Conservation (phyloP, 2,113 vertebrate species). For the Alligator sinensis region DNA sequence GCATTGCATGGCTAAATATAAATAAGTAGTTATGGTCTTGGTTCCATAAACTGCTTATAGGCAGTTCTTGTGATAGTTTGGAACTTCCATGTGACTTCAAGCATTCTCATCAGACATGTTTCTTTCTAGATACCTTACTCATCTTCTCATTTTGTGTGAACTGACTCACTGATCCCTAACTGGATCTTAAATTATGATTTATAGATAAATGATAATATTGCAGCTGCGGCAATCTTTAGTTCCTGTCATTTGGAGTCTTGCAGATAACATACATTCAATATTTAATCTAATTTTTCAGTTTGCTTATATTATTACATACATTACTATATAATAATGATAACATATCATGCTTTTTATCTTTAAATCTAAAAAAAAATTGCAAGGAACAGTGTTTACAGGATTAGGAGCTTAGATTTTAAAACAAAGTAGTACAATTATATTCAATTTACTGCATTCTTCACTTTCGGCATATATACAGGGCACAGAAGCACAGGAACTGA, state of each 20-base stretch:
- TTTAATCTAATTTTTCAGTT: not conserved
- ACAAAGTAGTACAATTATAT: not conserved
- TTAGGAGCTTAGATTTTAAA: not conserved
- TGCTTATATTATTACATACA: too few species aligned
- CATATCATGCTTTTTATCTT: too few species aligned
- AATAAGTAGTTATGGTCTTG: not conserved
- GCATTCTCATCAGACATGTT: not conserved
- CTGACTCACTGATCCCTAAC: not conserved
- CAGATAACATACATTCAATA: not conserved
- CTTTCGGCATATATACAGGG: not conserved
- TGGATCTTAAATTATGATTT: not conserved
- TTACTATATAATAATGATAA: too few species aligned
- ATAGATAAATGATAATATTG: not conserved
- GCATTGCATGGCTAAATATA: not conserved
- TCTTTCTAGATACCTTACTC: not conserved
- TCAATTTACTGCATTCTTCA: accelerated
- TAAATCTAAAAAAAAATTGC: too few species aligned
- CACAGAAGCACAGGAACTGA: not conserved
- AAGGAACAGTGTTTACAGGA: not conserved
- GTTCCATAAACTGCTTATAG: not conserved
- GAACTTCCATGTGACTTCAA: too few species aligned
- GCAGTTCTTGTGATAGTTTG: too few species aligned
- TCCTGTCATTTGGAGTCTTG: not conserved
- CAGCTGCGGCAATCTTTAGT: not conserved
- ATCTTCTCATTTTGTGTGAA: not conserved